Evolutionary conservation across 2,888 invertebrate species (phyloP).

Genomic region (Lithophane socia): DNA sequence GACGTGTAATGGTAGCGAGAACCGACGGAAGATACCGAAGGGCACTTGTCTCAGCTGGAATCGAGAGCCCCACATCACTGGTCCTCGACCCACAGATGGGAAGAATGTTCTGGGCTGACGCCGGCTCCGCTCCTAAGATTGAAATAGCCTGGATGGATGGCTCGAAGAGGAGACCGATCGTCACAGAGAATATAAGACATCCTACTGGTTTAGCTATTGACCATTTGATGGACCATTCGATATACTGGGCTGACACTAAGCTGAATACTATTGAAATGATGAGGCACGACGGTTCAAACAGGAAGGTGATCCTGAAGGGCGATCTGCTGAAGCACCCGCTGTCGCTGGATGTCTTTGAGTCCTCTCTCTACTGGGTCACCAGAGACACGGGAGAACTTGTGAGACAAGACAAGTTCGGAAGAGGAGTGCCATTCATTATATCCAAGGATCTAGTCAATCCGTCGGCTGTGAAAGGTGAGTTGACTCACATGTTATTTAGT

Average conservation of each 20-base stretch:
- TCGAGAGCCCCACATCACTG: slow-evolving; percentile 97
- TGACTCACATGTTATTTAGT: neutral
- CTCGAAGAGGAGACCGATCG: slow-evolving; percentile 94
- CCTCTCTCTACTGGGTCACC: slow-evolving; percentile 98
- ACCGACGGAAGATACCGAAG: slow-evolving; percentile 97
- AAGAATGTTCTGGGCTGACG: slow-evolving; percentile 98
- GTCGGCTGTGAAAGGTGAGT: slow-evolving; percentile 94
- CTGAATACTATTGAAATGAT: slow-evolving; percentile 97
- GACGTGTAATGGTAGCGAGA: slow-evolving; percentile 96
- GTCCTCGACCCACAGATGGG: slow-evolving; percentile 97
- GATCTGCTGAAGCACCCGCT: slow-evolving; percentile 94
- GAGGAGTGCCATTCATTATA: slow-evolving; percentile 96
- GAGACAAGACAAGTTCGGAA: slow-evolving; percentile 98
- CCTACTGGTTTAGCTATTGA: slow-evolving; percentile 98
- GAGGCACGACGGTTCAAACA: slow-evolving; percentile 94
- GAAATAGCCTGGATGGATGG: slow-evolving; percentile 99
- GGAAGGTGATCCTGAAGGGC: slow-evolving; percentile 94
- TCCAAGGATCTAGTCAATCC: slow-evolving; percentile 96
- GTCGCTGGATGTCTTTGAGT: slow-evolving; percentile 98
- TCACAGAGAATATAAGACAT: slow-evolving; percentile 95
- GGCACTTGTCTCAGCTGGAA: slow-evolving; percentile 94
- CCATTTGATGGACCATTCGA: slow-evolving; percentile 95
- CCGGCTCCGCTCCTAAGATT: slow-evolving; percentile 97
- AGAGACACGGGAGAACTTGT: slow-evolving; percentile 96
- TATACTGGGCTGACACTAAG: slow-evolving; percentile 99